Conservation (phyloP, 2,888 invertebrate species). For the Orchesellides sinensis region DNA sequence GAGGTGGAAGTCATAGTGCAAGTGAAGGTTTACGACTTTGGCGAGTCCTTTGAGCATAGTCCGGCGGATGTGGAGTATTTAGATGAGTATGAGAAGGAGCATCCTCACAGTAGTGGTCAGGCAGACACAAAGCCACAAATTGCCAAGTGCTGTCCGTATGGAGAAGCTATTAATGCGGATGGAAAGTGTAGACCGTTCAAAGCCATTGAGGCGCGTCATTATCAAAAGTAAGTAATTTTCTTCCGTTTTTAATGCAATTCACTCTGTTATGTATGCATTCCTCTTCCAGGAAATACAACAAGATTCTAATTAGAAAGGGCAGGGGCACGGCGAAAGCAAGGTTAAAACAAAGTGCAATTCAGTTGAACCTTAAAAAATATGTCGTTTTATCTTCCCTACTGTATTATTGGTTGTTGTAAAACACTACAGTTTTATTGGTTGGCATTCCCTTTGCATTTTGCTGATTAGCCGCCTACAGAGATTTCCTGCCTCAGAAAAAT, state of each 20-base stretch:
- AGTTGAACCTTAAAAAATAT: not conserved
- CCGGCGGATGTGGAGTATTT: constrained; percentile 60
- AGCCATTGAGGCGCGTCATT: constrained; percentile 27
- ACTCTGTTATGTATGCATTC: not conserved
- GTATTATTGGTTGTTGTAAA: not conserved
- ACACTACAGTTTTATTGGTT: not conserved
- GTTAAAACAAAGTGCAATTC: not conserved
- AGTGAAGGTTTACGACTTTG: too few relatives aligned
- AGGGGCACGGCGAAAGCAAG: too few relatives aligned
- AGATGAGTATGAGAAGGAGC: constrained; percentile 45
- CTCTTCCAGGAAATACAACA: not conserved
- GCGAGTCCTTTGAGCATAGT: constrained; percentile 35
- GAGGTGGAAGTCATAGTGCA: constrained; percentile 63
- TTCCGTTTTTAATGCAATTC: not conserved
- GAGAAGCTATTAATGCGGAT: constrained; percentile 66
- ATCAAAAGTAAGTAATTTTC: constrained; percentile 61
- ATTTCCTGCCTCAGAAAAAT: not conserved
- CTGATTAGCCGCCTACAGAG: not conserved
- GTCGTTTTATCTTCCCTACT: not conserved
- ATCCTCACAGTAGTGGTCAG: too few relatives aligned
- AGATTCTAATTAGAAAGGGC: not conserved
- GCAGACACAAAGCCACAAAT: constrained; percentile 59
- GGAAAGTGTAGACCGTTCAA: constrained; percentile 58
- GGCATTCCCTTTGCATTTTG: not conserved
- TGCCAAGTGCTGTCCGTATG: constrained; percentile 72